Conservation (phyloP, 2,888 invertebrate genomes). For the Oligia strigilis region DNA sequence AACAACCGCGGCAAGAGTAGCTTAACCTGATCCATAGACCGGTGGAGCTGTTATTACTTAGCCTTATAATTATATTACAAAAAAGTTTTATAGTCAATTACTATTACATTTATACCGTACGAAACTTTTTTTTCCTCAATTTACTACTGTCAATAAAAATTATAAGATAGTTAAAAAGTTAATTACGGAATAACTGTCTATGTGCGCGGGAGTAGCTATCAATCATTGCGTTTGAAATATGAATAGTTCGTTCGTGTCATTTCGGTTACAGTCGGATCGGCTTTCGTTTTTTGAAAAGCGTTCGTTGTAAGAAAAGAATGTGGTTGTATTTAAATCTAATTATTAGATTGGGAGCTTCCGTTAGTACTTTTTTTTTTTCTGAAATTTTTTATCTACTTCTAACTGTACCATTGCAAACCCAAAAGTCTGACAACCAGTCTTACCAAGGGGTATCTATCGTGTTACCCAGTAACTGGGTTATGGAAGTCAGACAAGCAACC, state of each 20-base stretch:
- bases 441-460: background rate
- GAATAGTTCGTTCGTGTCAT: slow-evolving; percentile 32
- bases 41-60: background rate
- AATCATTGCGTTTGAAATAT: slow-evolving; percentile 44
- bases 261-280: slow-evolving; percentile 44
- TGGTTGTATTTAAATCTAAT: slow-evolving; percentile 28
- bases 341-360: slow-evolving; percentile 10
- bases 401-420: background rate
- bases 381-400: background rate
- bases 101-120: background rate
- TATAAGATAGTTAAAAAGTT: slow-evolving; percentile 39
- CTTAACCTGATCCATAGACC: background rate
- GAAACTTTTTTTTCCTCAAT: slow-evolving; percentile 14
- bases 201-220: slow-evolving; percentile 32
- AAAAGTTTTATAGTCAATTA: background rate
- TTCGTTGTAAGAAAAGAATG: slow-evolving; percentile 20
- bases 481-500: background rate
- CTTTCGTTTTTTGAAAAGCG: slow-evolving; percentile 52
- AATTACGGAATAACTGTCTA: slow-evolving; percentile 49
- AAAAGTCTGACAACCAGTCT: background rate
- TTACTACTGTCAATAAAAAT: slow-evolving; percentile 53
- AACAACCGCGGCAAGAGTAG: background rate
- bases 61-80: background rate
- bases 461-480: background rate
- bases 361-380: background rate